Evolutionary conservation across 2,797 vertebrate genomes (phyloP), one percentile per base, ranked within the genome.

Genomic region (Picus viridis): DNA sequence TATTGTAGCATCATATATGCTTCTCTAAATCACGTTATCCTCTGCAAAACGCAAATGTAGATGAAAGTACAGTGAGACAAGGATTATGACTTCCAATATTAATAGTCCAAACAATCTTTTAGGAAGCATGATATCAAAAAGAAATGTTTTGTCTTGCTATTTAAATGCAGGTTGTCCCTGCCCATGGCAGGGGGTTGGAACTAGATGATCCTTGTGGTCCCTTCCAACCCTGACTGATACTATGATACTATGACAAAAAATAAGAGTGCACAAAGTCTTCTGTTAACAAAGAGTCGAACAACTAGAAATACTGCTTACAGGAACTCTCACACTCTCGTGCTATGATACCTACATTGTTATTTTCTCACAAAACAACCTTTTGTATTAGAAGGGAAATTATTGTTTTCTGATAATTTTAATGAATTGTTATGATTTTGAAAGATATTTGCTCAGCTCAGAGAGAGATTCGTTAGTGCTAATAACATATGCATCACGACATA

Each of bases 281-380:
- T 43, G 16, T 72, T 92, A 88, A 83, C 90, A 88, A 91, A 82
- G 68, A 93, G 70, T 41, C 93, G 78, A 94, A 89, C 68, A 86
- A 84, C 73, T 94, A 91, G 70, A 96, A 97, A 89, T 89, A 90
- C 11, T 92, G 69, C 80, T 74, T 87, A 86, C 30, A 77, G 78
- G 65, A 94, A 84, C 49, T 63, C 88, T 93, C 49, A 87, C 53
- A 41, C 51, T 77, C 70, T 88, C 70, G 68, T 12, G 13, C 71
- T 71, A 89, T 75, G 83, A 93, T 56, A 95, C 19, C 14, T 41
- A 80, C 8, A 77, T 15, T 5, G 20, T 49, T 77, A 68, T 94
- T 95, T 90, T 86, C 73, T 95, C 67, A 81, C 69, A 96, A 97
- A 96, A 86, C 24, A 69, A 64, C 10, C 32, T 75, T 92, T 68